phyloP scores from a whole-genome alignment of 2,113 vertebrate genomes.

The Colinus virginianus region DNA sequence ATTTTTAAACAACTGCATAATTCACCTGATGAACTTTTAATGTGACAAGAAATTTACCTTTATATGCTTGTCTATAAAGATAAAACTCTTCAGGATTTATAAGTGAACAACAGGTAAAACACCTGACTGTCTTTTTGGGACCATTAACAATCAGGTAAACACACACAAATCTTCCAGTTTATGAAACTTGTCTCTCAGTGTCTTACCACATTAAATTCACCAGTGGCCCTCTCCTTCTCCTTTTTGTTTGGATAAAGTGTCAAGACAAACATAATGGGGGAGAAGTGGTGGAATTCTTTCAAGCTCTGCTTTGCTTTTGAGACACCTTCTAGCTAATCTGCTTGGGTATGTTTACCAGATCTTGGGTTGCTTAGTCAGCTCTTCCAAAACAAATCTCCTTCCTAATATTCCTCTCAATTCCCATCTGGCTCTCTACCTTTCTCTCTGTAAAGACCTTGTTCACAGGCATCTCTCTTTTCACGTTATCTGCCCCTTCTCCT shows the following conservation, averaged over 20 bases:
- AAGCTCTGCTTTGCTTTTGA: neutral
- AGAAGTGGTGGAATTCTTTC: neutral
- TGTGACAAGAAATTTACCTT: conserved; percentile 36
- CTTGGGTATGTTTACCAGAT: neutral
- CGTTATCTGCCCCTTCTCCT: neutral
- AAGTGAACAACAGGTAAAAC: neutral
- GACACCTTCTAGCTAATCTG: neutral
- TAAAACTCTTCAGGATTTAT: neutral
- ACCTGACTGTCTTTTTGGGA: neutral
- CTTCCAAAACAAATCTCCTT: neutral
- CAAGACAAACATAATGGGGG: neutral
- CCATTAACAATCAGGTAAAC: neutral
- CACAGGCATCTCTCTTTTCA: neutral
- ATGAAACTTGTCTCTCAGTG: neutral
- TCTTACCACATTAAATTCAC: neutral
- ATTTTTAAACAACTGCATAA: conserved; percentile 48
- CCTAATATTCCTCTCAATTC: neutral
- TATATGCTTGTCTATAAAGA: neutral
- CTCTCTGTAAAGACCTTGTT: neutral
- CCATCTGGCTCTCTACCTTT: neutral
- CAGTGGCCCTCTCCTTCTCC: neutral
- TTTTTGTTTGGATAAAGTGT: neutral
- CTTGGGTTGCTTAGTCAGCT: neutral
- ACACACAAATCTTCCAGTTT: neutral
- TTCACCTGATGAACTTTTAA: conserved; percentile 51